Percentiles rank a stretch among this genome's conserved stretches.
These are phyloP conservation scores for Sandelia bainsii DNA, from an alignment of 2,797 vertebrate genomes.

Conservation along the genomic window DNA sequence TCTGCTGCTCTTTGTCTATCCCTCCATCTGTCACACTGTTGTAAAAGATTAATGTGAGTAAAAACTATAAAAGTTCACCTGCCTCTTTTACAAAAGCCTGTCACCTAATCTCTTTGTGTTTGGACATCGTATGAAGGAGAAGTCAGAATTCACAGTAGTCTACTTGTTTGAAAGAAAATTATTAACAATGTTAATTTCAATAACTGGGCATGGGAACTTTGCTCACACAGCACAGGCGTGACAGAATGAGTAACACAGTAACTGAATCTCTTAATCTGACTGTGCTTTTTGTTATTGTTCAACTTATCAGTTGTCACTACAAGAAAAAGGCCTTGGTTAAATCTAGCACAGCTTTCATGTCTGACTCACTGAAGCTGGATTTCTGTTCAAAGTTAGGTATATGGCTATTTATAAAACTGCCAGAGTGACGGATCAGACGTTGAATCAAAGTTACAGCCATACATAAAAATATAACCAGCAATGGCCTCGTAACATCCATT, in stretches of 20 bases:
- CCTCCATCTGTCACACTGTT: conserved; percentile 63
- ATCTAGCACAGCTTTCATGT: conserved; percentile 63
- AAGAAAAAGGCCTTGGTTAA: conserved; percentile 44
- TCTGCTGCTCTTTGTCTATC: conserved; percentile 54
- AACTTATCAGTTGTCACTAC: conserved; percentile 42
- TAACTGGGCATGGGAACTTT: conserved; percentile 9
- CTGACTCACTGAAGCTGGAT: conserved; percentile 53
- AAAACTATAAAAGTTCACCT: conserved; percentile 35
- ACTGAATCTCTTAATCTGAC: conserved; percentile 23
- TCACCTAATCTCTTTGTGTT: conserved; percentile 13
- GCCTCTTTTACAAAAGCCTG: conserved; percentile 9
- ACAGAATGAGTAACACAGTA: conserved; percentile 14
- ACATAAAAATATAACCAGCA: conserved; percentile 48
- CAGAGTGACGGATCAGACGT: conserved; percentile 66
- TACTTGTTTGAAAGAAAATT: background rate
- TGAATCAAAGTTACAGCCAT: conserved; percentile 60
- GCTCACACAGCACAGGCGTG: conserved; percentile 10
- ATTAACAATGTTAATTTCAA: conserved; percentile 31
- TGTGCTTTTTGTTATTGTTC: conserved; percentile 18
- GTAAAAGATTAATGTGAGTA: conserved; percentile 48
- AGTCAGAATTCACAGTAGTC: background rate
- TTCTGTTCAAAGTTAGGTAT: conserved; percentile 49
- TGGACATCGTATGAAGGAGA: background rate
- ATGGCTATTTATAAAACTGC: conserved; percentile 74
- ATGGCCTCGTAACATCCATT: conserved; percentile 41